Evolutionary conservation across 1,140 invertebrate species (phyloP), one percentile per base, ranked within the genome.

Genomic region (Calephelis virginiensis): DNA sequence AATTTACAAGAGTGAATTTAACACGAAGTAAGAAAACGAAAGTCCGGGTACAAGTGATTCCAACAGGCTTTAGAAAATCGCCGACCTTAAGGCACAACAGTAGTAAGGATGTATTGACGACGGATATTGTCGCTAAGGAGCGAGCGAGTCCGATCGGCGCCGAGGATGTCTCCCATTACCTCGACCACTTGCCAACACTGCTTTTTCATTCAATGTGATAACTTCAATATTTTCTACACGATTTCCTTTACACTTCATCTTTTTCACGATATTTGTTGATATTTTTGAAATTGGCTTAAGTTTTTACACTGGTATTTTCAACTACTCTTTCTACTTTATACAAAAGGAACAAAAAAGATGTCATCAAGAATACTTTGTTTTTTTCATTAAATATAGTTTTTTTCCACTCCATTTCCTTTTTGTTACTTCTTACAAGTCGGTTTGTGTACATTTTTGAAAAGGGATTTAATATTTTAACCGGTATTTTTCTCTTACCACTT

Each of bases 71-170:
- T 53, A 28, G 10, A 53, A 17, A 53, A 53, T 28, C 9, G 14
- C 17, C 50, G 14, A 28, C 14, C 50, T 53, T 53, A 14, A 53
- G 50, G 50, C 50, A 53, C 50, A 53, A 17, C 14, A 13, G 50
- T 53, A 14, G 13, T 17, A 53, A 53, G 49, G 49, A 53, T 53
- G 49, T 53, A 53, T 53, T 53, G 49, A 53, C 49, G 14, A 53
- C 14, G 49, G 49, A 53, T 53, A 53, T 53, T 17, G 14, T 10
- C 8, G 49, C 49, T 14, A 13, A 13, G 49, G 12, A 53, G 49
- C 13, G 49, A 17, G 49, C 7, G 48, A 50, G 48, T 50, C 48
- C 48, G 13, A 50, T 50, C 48, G 48, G 48, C 7, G 14, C 49
- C 13, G 49, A 14, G 49, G 49, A 50, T 50, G 8, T 50, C 49